Conservation (phyloP, 2,113 vertebrate genomes). For the Petrocephalus zakoni region DNA sequence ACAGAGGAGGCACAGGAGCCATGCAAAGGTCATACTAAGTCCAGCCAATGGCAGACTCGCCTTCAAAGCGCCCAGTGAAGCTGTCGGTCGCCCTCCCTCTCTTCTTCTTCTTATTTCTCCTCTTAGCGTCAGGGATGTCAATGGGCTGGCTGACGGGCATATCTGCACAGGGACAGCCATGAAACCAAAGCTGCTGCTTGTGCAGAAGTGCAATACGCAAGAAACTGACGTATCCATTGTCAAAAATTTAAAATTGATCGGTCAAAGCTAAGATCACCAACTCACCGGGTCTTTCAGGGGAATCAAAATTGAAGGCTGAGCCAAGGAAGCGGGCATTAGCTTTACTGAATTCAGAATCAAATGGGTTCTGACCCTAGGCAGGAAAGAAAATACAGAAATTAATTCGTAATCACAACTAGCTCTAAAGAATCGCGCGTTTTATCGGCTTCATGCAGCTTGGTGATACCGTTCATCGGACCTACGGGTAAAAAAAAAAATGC, state of each 20-base stretch:
- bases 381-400: background rate
- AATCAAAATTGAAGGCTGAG: conserved; percentile 79
- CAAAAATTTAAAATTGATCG: background rate
- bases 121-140: conserved; percentile 93
- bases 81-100: conserved; percentile 93
- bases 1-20: background rate
- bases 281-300: conserved; percentile 78
- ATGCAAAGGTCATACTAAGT: background rate
- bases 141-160: conserved; percentile 90
- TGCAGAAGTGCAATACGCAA: background rate
- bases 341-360: conserved; percentile 76
- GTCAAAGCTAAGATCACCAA: background rate
- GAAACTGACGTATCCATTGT: background rate
- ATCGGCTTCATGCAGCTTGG: background rate
- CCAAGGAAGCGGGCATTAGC: conserved; percentile 72
- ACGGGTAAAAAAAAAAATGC: background rate
- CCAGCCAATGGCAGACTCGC: conserved; percentile 43
- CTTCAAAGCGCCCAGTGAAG: conserved; percentile 91
- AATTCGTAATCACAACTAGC: background rate
- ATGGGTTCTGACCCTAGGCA: conserved; percentile 85
- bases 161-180: conserved; percentile 54
- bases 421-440: background rate
- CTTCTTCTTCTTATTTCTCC: conserved; percentile 96
- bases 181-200: background rate
- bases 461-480: background rate